These are phyloP conservation scores for Eremobia ochroleuca DNA, from an alignment of 2,888 invertebrate genomes.

Conservation along the genomic window DNA sequence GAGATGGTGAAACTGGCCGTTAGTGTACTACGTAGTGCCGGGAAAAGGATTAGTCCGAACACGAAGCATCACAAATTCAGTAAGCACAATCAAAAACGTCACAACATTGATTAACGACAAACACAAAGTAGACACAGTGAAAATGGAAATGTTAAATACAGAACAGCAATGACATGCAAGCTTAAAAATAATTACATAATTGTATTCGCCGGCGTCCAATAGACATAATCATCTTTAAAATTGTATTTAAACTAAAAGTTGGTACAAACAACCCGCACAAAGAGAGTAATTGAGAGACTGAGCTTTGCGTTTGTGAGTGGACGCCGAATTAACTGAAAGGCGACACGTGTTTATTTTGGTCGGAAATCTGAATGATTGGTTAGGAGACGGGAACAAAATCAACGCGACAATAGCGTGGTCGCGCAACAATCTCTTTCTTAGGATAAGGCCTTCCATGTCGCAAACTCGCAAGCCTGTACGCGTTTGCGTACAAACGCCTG, in stretches of 20 bases:
- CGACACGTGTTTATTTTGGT: neutral
- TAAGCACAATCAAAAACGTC: conserved; percentile 32
- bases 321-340: neutral
- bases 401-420: too few relatives aligned
- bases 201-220: conserved; percentile 69
- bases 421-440: neutral
- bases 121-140: conserved; percentile 30
- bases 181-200: conserved; percentile 54
- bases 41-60: conserved; percentile 9
- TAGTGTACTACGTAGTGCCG: conserved; percentile 17
- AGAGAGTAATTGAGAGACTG: neutral
- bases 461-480: neutral
- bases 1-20: conserved; percentile 22
- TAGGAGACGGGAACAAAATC: neutral
- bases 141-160: conserved; percentile 55
- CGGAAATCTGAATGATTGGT: neutral
- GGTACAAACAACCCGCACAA: conserved; percentile 1
- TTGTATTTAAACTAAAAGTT: conserved; percentile 19
- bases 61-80: conserved; percentile 38
- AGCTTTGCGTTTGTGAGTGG: neutral
- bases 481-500: neutral
- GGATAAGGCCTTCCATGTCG: neutral
- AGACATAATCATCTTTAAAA: conserved; percentile 84
- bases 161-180: conserved; percentile 72
- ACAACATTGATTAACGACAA: conserved; percentile 35